Conservation (phyloP, 1,140 invertebrate species). For the Reticulitermes speratus region DNA sequence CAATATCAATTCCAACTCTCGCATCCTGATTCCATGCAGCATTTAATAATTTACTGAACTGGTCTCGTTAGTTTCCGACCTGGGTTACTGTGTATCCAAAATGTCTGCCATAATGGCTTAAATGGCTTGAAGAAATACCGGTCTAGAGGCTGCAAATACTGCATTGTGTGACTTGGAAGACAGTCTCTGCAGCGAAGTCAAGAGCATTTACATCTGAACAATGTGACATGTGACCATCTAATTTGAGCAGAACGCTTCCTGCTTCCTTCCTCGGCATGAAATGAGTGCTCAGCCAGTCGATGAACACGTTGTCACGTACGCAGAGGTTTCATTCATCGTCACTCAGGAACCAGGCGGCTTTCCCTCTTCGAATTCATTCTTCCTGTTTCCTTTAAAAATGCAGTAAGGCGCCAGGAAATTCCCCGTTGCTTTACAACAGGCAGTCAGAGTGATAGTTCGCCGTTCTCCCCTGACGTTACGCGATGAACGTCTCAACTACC, state of each 20-base stretch:
- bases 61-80: neutral
- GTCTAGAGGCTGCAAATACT: constrained; percentile 42
- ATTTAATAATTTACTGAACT: too few relatives aligned
- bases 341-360: constrained; percentile 40
- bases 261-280: constrained; percentile 36
- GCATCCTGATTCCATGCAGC: too few relatives aligned
- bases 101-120: constrained; percentile 41
- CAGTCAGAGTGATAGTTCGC: constrained; percentile 18
- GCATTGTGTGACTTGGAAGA: constrained; percentile 42
- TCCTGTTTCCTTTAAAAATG: constrained; percentile 36
- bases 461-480: neutral
- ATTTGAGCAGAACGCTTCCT: constrained; percentile 37
- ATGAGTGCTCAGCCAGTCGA: constrained; percentile 41
- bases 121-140: constrained; percentile 41
- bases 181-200: constrained; percentile 40
- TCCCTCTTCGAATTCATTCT: constrained; percentile 39
- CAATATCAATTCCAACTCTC: too few relatives aligned
- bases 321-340: constrained; percentile 44
- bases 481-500: too few relatives aligned
- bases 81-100: constrained; percentile 48
- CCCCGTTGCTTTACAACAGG: constrained; percentile 37
- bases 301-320: constrained; percentile 46
- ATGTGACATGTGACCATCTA: constrained; percentile 39
- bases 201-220: constrained; percentile 37
- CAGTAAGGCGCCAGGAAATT: constrained; percentile 36